phyloP scores from a whole-genome alignment of 1,140 invertebrate genomes.

The Anthonomus grandis region DNA sequence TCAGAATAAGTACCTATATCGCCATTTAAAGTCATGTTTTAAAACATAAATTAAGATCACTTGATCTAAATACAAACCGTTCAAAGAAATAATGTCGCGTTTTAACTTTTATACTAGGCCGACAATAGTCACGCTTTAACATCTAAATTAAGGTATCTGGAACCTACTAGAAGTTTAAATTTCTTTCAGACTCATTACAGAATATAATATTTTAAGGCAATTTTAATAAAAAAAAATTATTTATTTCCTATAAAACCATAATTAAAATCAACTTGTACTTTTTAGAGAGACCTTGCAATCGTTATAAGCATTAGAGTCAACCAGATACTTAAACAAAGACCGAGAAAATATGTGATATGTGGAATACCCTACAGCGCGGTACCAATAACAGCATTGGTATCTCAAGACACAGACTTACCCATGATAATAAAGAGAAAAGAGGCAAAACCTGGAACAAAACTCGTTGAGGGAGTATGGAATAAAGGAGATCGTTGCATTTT shows the following conservation, averaged over 20 bases:
- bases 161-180: no score
- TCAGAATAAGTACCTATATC: no score
- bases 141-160: no score
- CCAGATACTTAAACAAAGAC: not conserved
- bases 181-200: no score
- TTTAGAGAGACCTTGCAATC: constrained; percentile 59
- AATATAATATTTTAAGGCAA: no score
- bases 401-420: constrained; percentile 66
- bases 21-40: no score
- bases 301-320: not conserved
- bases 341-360: constrained; percentile 62
- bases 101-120: no score
- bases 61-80: no score
- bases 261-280: not conserved
- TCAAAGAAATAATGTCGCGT: no score
- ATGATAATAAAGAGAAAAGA: constrained; percentile 91
- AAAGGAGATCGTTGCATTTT: constrained; percentile 80
- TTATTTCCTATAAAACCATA: no score
- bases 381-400: constrained; percentile 87
- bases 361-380: constrained; percentile 98
- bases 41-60: no score
- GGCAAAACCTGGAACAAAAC: constrained; percentile 89
- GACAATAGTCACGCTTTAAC: no score
- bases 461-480: constrained; percentile 87
- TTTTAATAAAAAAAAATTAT: not conserved